Conservation (phyloP, 2,888 invertebrate genomes). For the Andrena camellia region DNA sequence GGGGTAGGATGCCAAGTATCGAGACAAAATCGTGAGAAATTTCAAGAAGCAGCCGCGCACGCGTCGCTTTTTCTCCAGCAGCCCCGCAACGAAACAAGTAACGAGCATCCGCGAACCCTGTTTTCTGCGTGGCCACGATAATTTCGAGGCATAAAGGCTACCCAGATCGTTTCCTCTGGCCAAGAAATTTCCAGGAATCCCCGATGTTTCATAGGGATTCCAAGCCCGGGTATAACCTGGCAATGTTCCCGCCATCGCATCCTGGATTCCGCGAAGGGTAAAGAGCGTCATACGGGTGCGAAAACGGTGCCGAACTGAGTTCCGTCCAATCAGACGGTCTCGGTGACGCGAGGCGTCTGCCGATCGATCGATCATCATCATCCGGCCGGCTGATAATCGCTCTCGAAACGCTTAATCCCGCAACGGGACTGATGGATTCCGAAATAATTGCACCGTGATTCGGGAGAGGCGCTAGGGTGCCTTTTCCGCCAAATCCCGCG, state of each 20-base stretch:
- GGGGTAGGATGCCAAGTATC: too few species aligned
- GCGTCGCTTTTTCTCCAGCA: neutral
- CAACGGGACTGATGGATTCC: slow-evolving; percentile 80
- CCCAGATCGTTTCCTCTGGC: slow-evolving; percentile 35
- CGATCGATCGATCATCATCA: slow-evolving; percentile 79
- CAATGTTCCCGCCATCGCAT: neutral
- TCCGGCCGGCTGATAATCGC: slow-evolving; percentile 70
- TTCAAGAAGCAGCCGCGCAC: neutral
- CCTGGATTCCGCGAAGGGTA: slow-evolving; percentile 40
- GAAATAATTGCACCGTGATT: slow-evolving; percentile 80
- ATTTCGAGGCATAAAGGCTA: slow-evolving; percentile 54
- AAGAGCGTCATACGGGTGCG: slow-evolving; percentile 45
- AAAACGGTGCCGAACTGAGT: slow-evolving; percentile 42
- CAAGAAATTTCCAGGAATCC: slow-evolving; percentile 41
- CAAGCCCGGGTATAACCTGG: neutral
- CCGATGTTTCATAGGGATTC: slow-evolving; percentile 24
- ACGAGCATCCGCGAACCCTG: neutral
- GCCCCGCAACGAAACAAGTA: neutral
- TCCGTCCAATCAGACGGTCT: slow-evolving; percentile 57
- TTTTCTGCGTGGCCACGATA: slow-evolving; percentile 36
- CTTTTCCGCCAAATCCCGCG: neutral
- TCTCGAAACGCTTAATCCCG: slow-evolving; percentile 74
- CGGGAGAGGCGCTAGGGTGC: slow-evolving; percentile 11
- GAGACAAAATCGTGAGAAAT: neutral
- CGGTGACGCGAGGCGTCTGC: slow-evolving; percentile 16